Conservation (phyloP, 2,113 vertebrate genomes). For the Hucho hucho region DNA sequence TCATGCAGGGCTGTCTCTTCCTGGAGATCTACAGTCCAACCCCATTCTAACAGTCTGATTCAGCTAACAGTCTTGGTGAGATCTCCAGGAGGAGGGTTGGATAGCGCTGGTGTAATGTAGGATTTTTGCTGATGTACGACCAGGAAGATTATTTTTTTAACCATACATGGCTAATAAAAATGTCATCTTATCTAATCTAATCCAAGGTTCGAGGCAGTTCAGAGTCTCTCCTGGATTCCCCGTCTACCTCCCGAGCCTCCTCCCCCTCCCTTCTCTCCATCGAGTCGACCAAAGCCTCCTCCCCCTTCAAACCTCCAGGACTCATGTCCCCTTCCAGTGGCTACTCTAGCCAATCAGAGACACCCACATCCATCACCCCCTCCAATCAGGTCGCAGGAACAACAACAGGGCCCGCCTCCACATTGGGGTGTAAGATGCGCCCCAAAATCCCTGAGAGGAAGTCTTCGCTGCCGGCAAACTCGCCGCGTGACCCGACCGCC, state of each 20-base stretch:
- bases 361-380: slow-evolving; percentile 87
- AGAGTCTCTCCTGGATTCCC: slow-evolving; percentile 90
- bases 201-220: slow-evolving; percentile 83
- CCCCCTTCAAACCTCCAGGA: slow-evolving; percentile 84
- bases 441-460: slow-evolving; percentile 95
- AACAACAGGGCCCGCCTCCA: not conserved
- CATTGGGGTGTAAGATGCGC: slow-evolving; percentile 79
- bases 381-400: slow-evolving; percentile 69
- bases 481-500: slow-evolving; percentile 85
- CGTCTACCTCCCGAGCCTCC: slow-evolving; percentile 84
- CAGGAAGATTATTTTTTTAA: too few species aligned
- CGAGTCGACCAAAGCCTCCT: slow-evolving; percentile 84
- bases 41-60: too few species aligned
- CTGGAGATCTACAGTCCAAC: too few species aligned
- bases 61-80: too few species aligned
- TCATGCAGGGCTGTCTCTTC: too few species aligned
- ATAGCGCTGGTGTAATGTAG: too few species aligned
- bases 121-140: too few species aligned
- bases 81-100: too few species aligned
- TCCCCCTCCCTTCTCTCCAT: slow-evolving; percentile 87
- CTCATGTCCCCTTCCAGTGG: slow-evolving; percentile 97
- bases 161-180: too few species aligned
- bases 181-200: too few species aligned
- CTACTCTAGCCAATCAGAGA: slow-evolving; percentile 96
- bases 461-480: slow-evolving; percentile 85